These are phyloP conservation scores for Octopus sinensis DNA, from an alignment of 1,140 invertebrate genomes.

Conservation along the genomic window DNA sequence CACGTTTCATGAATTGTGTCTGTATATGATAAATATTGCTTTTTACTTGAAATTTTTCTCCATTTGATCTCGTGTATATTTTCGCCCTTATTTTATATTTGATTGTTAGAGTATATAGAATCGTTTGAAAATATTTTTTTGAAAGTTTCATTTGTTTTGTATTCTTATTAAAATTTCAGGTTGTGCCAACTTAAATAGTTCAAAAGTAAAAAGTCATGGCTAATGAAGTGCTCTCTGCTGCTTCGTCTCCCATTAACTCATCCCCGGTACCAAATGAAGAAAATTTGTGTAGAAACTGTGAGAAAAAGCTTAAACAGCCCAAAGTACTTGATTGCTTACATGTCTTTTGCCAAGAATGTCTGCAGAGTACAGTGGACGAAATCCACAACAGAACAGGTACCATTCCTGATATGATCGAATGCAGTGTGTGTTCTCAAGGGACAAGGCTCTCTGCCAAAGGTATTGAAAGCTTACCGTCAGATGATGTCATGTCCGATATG, in stretches of 20 bases:
- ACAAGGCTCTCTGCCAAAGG: slow-evolving; percentile 67
- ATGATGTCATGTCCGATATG: slow-evolving; percentile 81
- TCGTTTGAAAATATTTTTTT: too few relatives aligned
- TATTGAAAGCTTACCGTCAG: slow-evolving; percentile 71
- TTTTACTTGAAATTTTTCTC: too few relatives aligned
- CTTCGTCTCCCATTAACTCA: slow-evolving; percentile 31
- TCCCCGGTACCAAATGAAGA: slow-evolving; percentile 33
- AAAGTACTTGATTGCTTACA: slow-evolving; percentile 85
- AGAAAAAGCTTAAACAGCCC: slow-evolving; percentile 72
- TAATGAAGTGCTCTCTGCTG: not conserved
- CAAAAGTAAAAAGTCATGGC: not conserved
- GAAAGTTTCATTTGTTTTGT: not conserved
- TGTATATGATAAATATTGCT: too few relatives aligned
- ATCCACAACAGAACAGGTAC: slow-evolving; percentile 47
- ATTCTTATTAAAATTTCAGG: not conserved
- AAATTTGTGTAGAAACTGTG: slow-evolving; percentile 57
- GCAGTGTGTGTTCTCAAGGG: slow-evolving; percentile 80
- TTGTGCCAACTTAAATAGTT: slow-evolving; percentile 6
- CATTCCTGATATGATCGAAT: slow-evolving; percentile 53
- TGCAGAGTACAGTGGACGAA: slow-evolving; percentile 71
- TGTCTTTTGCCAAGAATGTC: slow-evolving; percentile 85
- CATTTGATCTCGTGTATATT: too few relatives aligned
- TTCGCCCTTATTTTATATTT: too few relatives aligned
- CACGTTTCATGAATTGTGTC: too few relatives aligned
- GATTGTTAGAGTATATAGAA: too few relatives aligned